Conservation (phyloP, 2,797 vertebrate genomes). For the Melanogrammus aeglefinus region DNA sequence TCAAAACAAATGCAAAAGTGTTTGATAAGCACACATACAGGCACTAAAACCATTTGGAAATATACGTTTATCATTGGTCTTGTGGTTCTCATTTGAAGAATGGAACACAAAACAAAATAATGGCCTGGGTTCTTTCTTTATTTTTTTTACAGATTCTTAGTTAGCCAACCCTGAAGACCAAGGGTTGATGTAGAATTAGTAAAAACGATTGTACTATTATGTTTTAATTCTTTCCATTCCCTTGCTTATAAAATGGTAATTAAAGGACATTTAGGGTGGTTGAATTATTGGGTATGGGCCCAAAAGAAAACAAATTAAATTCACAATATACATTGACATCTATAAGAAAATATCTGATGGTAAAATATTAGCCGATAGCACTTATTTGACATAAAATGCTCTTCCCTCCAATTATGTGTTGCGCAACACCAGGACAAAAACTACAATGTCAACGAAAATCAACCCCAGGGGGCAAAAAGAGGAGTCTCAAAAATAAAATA, state of each 20-base stretch:
- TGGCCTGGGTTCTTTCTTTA: background rate
- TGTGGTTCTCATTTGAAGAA: background rate
- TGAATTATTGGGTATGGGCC: conserved; percentile 3
- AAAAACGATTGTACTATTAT: background rate
- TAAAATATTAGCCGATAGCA: background rate
- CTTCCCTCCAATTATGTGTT: background rate
- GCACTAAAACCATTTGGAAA: background rate
- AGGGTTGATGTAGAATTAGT: background rate
- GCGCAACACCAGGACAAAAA: background rate
- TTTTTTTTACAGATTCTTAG: background rate
- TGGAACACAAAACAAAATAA: no score
- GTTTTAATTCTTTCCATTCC: background rate
- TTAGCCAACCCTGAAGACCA: background rate
- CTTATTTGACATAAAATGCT: background rate
- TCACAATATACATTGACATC: background rate
- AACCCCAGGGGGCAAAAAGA: background rate
- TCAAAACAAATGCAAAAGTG: background rate
- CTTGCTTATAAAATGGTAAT: background rate
- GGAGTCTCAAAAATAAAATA: background rate
- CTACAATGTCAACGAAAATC: background rate
- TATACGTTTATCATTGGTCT: background rate
- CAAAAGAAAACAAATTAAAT: background rate
- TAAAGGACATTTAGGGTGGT: background rate
- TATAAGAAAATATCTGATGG: background rate
- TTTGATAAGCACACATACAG: background rate